phyloP scores from a whole-genome alignment of 2,113 vertebrate genomes.

The Poeciliopsis retropinna region DNA sequence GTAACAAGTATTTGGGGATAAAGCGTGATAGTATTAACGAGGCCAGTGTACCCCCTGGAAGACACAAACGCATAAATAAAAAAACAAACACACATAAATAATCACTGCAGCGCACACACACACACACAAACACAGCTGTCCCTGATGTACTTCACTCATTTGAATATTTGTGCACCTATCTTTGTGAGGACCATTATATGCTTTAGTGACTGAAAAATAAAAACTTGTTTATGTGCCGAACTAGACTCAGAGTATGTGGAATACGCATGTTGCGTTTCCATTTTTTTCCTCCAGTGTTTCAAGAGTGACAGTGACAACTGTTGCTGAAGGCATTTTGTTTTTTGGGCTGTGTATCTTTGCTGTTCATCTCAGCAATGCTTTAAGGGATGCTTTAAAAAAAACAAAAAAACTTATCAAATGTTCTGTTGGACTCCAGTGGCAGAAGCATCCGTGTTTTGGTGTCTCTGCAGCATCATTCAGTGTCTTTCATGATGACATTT shows the following conservation, averaged over 20 bases:
- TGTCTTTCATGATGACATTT: background rate
- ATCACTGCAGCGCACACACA: slow-evolving; percentile 9
- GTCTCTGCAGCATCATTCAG: background rate
- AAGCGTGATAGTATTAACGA: slow-evolving; percentile 38
- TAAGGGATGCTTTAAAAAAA: background rate
- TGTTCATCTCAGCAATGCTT: background rate
- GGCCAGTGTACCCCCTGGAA: slow-evolving; percentile 33
- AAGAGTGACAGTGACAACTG: no score
- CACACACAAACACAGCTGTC: background rate
- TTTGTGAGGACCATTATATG: background rate
- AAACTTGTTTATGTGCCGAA: background rate
- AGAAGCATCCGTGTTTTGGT: background rate
- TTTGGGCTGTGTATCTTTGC: background rate
- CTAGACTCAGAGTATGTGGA: no score
- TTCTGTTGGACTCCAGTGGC: background rate
- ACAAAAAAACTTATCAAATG: background rate
- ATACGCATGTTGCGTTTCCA: background rate
- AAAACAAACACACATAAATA: slow-evolving; percentile 30
- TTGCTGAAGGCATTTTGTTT: background rate
- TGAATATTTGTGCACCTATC: slow-evolving; percentile 4
- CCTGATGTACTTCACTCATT: slow-evolving; percentile 1
- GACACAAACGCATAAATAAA: slow-evolving; percentile 28
- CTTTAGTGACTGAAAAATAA: background rate
- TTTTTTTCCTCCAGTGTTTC: background rate
- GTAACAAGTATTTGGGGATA: slow-evolving; percentile 46